Conservation (phyloP, 2,888 invertebrate species). For the Diarsia brunnea region DNA sequence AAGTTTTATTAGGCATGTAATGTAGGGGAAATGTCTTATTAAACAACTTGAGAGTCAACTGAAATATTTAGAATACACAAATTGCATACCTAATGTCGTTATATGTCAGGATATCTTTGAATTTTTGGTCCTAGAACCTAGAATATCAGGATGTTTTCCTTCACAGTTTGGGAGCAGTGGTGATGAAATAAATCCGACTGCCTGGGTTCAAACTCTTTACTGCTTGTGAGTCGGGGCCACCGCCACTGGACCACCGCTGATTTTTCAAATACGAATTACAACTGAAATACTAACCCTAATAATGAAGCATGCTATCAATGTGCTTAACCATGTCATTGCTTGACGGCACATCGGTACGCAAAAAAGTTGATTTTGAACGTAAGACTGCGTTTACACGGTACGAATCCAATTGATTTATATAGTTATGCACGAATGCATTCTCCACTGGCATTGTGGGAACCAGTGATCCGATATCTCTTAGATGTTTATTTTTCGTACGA, state of each 20-base stretch:
- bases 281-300: not conserved
- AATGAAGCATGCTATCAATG: not conserved
- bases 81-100: no score
- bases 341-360: not conserved
- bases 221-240: no score
- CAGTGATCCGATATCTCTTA: conserved; percentile 7
- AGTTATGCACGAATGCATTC: conserved; percentile 8
- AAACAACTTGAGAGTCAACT: not conserved
- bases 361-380: conserved; percentile 10
- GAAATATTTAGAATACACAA: not conserved
- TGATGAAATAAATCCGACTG: no score
- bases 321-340: not conserved
- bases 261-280: no score
- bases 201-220: no score
- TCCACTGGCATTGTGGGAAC: conserved; percentile 24
- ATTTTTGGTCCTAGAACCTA: no score
- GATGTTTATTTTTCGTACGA: conserved; percentile 19
- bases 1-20: conserved; percentile 11
- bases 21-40: not conserved
- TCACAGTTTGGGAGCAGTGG: no score
- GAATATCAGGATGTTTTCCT: no score
- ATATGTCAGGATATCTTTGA: no score
- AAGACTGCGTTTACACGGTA: conserved; percentile 28
- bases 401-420: conserved; percentile 20
- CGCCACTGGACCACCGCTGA: no score